Base-by-base conservation (phyloP, 2,797 vertebrate species). In the Hipposideros larvatus region DNA sequence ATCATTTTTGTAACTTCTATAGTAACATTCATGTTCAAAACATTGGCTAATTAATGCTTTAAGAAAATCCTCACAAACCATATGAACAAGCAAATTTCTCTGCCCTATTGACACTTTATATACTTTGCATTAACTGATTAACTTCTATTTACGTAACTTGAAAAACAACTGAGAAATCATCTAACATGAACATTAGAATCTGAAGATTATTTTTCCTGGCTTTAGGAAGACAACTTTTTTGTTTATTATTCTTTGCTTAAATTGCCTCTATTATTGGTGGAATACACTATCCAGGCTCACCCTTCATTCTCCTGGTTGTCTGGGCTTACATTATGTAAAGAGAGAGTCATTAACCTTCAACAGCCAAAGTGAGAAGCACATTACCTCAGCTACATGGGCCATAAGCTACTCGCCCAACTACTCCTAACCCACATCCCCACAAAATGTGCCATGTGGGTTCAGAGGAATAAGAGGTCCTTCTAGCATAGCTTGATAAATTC, bases 61-160 rank as follows among this genome's bases (percentile, higher is more conserved):
- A 4, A 26, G 92, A 94, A 86, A 84, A 48, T 71, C 22, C 41
- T 84, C 66, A 94, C 18, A 75, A 55, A 77, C 34, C 28, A 41
- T 77, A 87, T 77, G 66, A 92, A 73, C 48, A 66, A 80, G 11
- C 63, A 90, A 84, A 92, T 71, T 80, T 48, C 22, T 78, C 59
- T 82, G 75, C 41, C 15, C 65, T 92, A 57, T 37, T 78, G 65
- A 91, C 21, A 66, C 24, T 93, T 95, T 83, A 91, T 65, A 57
- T 71, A 61, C 24, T 53, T 93, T 87, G 71, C 26, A 82, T 51
- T 93, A 93, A 75, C 71, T 87, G 48, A 91, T 70, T 90, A 82
- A 87, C 14, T 48, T 96, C n/a, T 87, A 84, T 77, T 83, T 96
- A 82, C 88, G 82, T 80, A 93, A 84, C 31, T 70, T 91, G 34